Evolutionary conservation across 2,113 vertebrate genomes (phyloP).

Genomic region (Pelecanus crispus): DNA sequence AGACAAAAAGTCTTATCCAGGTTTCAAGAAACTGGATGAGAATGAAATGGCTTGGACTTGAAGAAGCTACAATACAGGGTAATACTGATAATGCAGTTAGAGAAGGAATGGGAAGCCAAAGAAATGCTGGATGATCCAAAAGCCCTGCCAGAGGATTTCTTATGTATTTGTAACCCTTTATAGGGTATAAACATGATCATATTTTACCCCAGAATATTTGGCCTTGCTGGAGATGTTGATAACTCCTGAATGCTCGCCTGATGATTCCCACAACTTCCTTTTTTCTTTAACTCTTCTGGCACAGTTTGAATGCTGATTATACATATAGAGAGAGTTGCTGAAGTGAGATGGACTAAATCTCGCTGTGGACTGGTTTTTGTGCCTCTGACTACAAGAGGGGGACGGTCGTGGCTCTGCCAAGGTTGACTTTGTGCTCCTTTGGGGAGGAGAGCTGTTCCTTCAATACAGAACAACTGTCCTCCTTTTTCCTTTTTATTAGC

Average conservation of each 20-base stretch:
- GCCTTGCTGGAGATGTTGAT: background rate
- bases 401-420: accelerated
- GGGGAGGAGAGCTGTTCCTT: background rate
- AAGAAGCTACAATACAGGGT: background rate
- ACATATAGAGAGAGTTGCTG: background rate
- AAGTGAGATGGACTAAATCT: background rate
- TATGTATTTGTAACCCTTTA: background rate
- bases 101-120: background rate
- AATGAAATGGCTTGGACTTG: background rate
- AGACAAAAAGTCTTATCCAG: accelerated
- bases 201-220: background rate
- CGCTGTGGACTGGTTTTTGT: background rate
- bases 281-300: background rate
- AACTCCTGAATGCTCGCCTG: background rate
- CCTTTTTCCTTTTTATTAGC: background rate
- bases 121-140: background rate
- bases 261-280: background rate
- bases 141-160: background rate
- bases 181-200: accelerated
- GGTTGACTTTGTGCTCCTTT: background rate
- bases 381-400: accelerated
- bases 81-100: too few relatives aligned
- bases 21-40: background rate
- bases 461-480: background rate
- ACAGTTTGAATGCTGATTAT: background rate